Percentiles rank a stretch among this genome's conserved stretches.
Conservation (phyloP, 1,140 invertebrate genomes). For the Lepidurus couesii region DNA sequence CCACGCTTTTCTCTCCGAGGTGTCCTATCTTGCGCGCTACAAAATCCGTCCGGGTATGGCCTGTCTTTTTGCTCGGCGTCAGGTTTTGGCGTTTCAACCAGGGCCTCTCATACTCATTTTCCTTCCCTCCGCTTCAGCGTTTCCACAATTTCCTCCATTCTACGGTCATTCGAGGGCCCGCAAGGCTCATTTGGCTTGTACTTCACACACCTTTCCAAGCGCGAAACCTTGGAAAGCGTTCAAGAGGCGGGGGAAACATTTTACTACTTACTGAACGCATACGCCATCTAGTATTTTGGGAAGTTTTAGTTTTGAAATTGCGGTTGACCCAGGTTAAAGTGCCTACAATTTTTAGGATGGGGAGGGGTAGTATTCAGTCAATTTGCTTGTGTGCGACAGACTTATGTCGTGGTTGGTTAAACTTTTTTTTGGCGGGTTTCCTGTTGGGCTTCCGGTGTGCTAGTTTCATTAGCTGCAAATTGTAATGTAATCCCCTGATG, state of each 20-base stretch:
- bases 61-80: neutral
- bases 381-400: no score
- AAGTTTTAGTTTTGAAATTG: no score
- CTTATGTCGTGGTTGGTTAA: no score
- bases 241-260: neutral
- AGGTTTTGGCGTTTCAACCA: neutral
- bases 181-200: neutral
- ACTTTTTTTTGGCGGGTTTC: no score
- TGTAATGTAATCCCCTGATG: no score
- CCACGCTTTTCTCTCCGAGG: neutral
- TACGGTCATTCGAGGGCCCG: neutral
- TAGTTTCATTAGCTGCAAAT: no score
- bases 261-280: neutral
- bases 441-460: no score
- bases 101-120: neutral
- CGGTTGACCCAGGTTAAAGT: no score
- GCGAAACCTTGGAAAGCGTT: conserved; percentile 9
- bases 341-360: no score
- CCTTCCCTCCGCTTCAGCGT: neutral
- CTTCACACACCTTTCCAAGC: neutral
- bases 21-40: neutral
- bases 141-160: neutral
- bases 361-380: no score
- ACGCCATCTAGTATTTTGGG: neutral
- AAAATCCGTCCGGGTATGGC: neutral